Base-by-base conservation (phyloP, 1,140 invertebrate genomes). In the Galleria mellonella region DNA sequence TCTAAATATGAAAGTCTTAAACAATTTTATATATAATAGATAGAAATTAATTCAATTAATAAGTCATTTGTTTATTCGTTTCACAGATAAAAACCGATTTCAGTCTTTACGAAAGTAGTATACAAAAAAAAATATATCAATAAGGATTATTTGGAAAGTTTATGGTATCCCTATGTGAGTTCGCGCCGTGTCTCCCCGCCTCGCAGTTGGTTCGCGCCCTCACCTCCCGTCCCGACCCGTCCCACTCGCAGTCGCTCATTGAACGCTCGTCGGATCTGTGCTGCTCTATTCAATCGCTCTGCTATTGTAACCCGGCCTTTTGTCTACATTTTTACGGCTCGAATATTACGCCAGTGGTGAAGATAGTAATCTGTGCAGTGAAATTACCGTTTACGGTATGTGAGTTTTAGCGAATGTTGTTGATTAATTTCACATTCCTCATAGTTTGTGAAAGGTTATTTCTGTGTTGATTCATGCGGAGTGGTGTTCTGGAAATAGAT, bases 401-500 rank as follows among this genome's bases (percentile, higher is more conserved):
- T 83, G 76, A 59, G 55, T 65, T 70, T 62, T 66, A 58, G 55
- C 51, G 43, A 69, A 74, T 69, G 60, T 73, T 75, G 53, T 62
- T 64, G 49, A 67, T 67, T 65, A 67, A 65, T 73, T 72, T 67
- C 51, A 72, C 61, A 72, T 76, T 72, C 63, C 61, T 42, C 72
- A 65, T 52, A 59, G 64, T 69, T 73, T 64, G 67, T 85, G 75
- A 78, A 83, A 81, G 79, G 76, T 83, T 85, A 85, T 85, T 85
- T 85, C 62, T 76, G 82, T 81, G 78, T 83, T 79, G 82, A 83
- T 83, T 83, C 76, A 83, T 82, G 72, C 77, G 65, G 72, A 79
- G 77, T 72, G 70, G 71, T 67, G 73, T 75, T 81, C 82, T 83
- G 73, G 77, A 85, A 85, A 83, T 85, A 85, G 82, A 85, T 65